These are phyloP conservation scores for Diabrotica virgifera DNA, from an alignment of 1,140 invertebrate genomes.

Conservation along the genomic window DNA sequence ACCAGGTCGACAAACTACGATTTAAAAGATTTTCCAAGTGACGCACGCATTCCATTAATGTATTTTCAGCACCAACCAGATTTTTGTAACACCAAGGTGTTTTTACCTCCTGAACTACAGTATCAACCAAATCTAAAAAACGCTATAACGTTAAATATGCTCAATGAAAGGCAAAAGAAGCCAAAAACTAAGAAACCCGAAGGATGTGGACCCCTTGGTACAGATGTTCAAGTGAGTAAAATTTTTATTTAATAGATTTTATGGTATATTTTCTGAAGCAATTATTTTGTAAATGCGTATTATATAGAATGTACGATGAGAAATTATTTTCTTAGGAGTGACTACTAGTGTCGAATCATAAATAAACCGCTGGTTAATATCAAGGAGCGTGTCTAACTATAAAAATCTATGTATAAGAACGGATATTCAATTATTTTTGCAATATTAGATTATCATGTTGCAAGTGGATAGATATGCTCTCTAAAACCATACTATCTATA, in stretches of 20 bases:
- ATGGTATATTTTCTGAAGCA: neutral
- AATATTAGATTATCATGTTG: too few relatives aligned
- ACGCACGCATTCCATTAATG: constrained; percentile 81
- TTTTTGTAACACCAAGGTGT: constrained; percentile 67
- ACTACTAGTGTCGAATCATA: neutral
- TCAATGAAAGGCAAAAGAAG: constrained; percentile 52
- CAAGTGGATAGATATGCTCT: too few relatives aligned
- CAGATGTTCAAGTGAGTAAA: constrained; percentile 58
- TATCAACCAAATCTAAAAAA: constrained; percentile 54
- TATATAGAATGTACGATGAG: neutral
- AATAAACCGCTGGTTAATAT: too few relatives aligned
- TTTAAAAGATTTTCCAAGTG: constrained; percentile 82
- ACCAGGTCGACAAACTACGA: constrained; percentile 84
- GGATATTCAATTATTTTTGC: too few relatives aligned
- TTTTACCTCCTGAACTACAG: constrained; percentile 67
- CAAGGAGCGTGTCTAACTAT: too few relatives aligned
- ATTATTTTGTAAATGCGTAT: too few relatives aligned
- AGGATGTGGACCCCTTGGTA: constrained; percentile 59
- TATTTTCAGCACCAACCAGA: constrained; percentile 75
- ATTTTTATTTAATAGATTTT: neutral
- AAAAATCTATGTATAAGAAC: too few relatives aligned
- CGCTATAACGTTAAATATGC: constrained; percentile 48
- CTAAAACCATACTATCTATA: too few relatives aligned
- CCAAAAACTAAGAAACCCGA: constrained; percentile 52
- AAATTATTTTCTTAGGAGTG: neutral